Base-by-base conservation (phyloP, 37 sponge, comb jelly and placozoan genomes). In the Crambe crambe region DNA sequence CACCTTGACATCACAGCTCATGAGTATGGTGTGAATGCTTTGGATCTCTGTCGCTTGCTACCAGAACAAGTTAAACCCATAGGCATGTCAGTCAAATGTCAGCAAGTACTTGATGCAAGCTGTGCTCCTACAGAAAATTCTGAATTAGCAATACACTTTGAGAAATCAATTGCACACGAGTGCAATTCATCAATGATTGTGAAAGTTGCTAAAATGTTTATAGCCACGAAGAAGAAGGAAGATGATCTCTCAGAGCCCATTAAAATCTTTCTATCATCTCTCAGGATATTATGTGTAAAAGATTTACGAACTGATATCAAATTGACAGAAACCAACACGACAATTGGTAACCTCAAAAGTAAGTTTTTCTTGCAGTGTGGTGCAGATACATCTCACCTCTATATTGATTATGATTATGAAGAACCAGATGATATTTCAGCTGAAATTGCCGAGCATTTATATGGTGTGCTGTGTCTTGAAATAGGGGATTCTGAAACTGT, bases 261-360 rank as follows among this genome's bases (percentile, higher is more conserved):
- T 29, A 41, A 15, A 59, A 9, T 42, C 12, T 42, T 77, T 41
- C 12, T 59, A 1, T 25, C 72, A 41, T n/a, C 10, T 41, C 38
- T 81, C 22, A 23, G 38, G 2, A 34, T 81, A 23, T 8, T 72
- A 0, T 31, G 62, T n/a, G n/a, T n/a, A n/a, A n/a, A n/a, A n/a
- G n/a, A n/a, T n/a, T n/a, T n/a, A n/a, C n/a, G n/a, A n/a, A 59
- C 61, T 72, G 43, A 62, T 18, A 43, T 81, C 27, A 25, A 42
- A 3, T 22, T 72, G 35, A 58, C 1, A 26, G 30, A 41, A 26
- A 42, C 43, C 39, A 36, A 26, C 0, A 58, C 21, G 27, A 17
- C 15, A 3, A 38, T 72, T 41, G 59, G 72, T 10, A 15, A 10
- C 23, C 1, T 37, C 22, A 72, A 26, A 25, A 15, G n/a, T 27